Evolutionary conservation across 2,797 vertebrate species (phyloP).

Genomic region (Antrozous pallidus): DNA sequence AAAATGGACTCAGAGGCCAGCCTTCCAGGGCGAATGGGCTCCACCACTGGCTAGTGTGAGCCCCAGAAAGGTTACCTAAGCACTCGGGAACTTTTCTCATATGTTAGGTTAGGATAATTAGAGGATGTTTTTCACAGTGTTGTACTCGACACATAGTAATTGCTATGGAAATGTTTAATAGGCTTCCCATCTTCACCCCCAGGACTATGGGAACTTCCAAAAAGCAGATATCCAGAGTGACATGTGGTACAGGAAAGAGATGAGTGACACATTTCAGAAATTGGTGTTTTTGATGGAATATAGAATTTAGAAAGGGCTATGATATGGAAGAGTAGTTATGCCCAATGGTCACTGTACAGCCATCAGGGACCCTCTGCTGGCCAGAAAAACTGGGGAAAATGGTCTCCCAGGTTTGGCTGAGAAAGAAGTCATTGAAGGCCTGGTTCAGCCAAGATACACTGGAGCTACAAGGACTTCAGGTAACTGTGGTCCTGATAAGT

Average conservation of each 20-base stretch:
- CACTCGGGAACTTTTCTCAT: neutral
- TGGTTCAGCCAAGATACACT: neutral
- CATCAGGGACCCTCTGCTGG: neutral
- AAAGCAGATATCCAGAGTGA: neutral
- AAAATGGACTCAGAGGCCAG: neutral
- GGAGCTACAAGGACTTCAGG: neutral
- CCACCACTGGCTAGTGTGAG: neutral
- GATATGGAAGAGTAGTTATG: neutral
- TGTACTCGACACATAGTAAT: neutral
- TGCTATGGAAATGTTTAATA: neutral
- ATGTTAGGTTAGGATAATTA: neutral
- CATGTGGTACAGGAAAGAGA: neutral
- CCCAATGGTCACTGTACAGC: neutral
- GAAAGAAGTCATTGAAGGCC: neutral
- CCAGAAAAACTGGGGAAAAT: constrained; percentile 11
- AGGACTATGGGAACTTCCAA: neutral
- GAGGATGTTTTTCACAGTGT: neutral
- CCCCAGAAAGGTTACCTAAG: neutral
- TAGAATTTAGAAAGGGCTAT: neutral
- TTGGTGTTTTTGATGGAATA: neutral
- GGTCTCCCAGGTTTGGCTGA: neutral
- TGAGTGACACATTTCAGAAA: neutral
- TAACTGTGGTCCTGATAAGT: neutral
- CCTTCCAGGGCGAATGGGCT: neutral
- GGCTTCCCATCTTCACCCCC: neutral